Conservation (phyloP, 2,113 vertebrate species). For the Alosa alosa region DNA sequence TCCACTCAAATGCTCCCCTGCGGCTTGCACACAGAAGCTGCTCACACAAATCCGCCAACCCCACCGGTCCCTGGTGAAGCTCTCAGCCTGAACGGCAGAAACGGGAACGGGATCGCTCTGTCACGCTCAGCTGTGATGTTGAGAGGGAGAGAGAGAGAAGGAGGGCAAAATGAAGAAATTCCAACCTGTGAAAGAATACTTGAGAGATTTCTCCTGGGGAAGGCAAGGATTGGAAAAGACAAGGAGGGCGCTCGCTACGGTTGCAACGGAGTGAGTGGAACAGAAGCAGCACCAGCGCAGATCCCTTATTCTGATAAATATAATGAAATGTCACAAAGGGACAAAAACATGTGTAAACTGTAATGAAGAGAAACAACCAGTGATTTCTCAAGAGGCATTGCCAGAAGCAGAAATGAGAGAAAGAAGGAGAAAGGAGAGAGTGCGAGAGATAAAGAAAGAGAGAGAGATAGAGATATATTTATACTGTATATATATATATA, state of each 20-base stretch:
- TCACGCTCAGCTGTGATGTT: neutral
- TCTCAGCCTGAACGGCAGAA: neutral
- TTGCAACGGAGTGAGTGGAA: conserved; percentile 2
- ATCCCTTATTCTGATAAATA: conserved; percentile 35
- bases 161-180: neutral
- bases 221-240: neutral
- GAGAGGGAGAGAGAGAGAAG: neutral
- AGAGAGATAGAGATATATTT: neutral
- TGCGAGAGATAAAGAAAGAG: neutral
- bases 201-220: conserved; percentile 22
- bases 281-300: conserved; percentile 20
- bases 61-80: neutral
- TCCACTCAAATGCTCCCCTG: neutral
- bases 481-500: no score
- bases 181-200: conserved; percentile 11
- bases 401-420: neutral
- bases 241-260: neutral
- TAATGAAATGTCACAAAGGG: conserved; percentile 39
- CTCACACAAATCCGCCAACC: neutral
- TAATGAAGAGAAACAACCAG: conserved; percentile 31
- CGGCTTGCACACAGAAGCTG: neutral
- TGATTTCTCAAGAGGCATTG: conserved; percentile 38
- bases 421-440: conserved; percentile 14
- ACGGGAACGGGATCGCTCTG: neutral
- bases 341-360: conserved; percentile 32